Conservation (phyloP, 2,113 vertebrate genomes). For the Tichodroma muraria region DNA sequence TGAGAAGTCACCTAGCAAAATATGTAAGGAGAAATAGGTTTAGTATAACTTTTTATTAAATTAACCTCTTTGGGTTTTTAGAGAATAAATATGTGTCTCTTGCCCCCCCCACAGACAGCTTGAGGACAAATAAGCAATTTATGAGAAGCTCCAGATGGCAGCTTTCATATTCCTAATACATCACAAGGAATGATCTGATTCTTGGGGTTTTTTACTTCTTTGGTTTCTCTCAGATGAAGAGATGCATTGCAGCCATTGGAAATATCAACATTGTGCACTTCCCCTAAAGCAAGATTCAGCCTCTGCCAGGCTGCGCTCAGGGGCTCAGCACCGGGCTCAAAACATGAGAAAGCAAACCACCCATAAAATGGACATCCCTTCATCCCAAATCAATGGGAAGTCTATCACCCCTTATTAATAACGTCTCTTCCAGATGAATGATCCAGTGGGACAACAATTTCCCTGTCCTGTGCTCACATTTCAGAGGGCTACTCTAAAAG, state of each 20-base stretch:
- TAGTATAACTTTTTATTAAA: not conserved
- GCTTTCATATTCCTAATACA: not conserved
- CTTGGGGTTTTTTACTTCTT: not conserved
- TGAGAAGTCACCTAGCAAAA: not conserved
- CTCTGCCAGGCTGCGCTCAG: not conserved
- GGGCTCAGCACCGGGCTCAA: not conserved
- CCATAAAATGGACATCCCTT: not conserved
- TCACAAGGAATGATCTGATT: not conserved
- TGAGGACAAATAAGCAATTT: not conserved
- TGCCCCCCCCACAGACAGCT: not conserved
- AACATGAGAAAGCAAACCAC: not conserved
- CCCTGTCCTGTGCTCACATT: conserved; percentile 23
- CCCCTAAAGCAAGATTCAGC: not conserved
- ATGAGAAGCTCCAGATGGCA: not conserved
- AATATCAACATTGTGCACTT: not conserved
- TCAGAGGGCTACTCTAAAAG: conserved; percentile 46
- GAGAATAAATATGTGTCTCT: not conserved
- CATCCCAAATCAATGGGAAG: not conserved
- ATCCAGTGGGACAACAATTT: not conserved
- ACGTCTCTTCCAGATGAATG: conserved; percentile 34
- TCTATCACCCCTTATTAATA: conserved; percentile 29
- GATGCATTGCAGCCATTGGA: not conserved
- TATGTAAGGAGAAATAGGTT: not conserved
- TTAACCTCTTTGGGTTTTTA: not conserved
- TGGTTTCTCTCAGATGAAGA: not conserved